A percentile compares a stretch with the other conserved stretches of the same genome.
Evolutionary conservation across 2,113 vertebrate species (phyloP).

Genomic region (Gila orcuttii): DNA sequence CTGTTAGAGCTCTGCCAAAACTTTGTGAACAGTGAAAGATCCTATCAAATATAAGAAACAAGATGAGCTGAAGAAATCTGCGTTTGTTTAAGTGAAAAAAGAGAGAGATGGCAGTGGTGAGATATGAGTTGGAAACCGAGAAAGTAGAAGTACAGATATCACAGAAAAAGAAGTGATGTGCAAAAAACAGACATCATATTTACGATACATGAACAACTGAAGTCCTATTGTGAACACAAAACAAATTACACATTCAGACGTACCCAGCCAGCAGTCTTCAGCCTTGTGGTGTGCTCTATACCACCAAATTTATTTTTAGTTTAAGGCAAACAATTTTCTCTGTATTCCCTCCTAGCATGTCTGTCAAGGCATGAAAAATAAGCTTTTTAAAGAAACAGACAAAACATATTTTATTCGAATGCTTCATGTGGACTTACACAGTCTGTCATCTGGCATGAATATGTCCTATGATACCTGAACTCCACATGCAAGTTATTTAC

Average conservation of each 20-base stretch:
- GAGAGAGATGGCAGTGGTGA: neutral
- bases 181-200: neutral
- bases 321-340: slow-evolving; percentile 23
- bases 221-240: slow-evolving; percentile 8
- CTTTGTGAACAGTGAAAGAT: slow-evolving; percentile 14
- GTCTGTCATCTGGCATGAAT: neutral
- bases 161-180: neutral
- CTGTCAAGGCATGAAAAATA: neutral
- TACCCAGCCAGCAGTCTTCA: slow-evolving; percentile 23
- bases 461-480: neutral
- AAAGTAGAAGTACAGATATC: neutral
- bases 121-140: neutral
- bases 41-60: slow-evolving; percentile 14
- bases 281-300: slow-evolving; percentile 21
- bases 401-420: slow-evolving; percentile 15
- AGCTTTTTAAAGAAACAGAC: slow-evolving; percentile 12
- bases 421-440: neutral
- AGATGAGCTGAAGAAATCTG: neutral
- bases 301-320: slow-evolving; percentile 36
- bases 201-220: neutral
- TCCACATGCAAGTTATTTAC: neutral
- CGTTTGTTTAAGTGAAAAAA: neutral
- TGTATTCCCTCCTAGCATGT: neutral
- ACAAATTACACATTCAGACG: slow-evolving; percentile 27
- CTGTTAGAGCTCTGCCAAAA: slow-evolving; percentile 13